Evolutionary conservation across 2,888 invertebrate species (phyloP), one percentile per base, ranked within the genome.

Genomic region (Agriopis leucophaearia): DNA sequence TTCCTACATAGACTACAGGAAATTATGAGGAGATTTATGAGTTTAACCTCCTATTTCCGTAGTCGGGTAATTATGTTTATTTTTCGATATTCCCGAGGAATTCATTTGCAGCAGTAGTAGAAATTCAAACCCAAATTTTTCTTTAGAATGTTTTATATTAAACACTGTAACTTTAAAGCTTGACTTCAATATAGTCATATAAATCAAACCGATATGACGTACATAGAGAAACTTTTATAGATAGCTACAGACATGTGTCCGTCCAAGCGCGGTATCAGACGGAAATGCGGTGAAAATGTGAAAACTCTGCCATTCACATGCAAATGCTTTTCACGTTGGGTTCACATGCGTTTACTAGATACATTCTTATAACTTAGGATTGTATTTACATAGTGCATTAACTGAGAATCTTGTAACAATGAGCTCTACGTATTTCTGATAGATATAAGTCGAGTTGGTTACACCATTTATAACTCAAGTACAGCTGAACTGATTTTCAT

Each of bases 281-380:
- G 71, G 72, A 44, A 57, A 72, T 38, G 13, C 38, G 40, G 15
- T 18, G 54, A 59, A 65, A 72, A 69, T 71, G 70, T 71, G 77
- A 83, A 82, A 81, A 84, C 79, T 82, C 78, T 73, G 67, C 79
- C 71, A 84, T 84, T 84, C 81, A 78, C 66, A 83, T 84, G 84
- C 81, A 82, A 84, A 84, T 83, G 69, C 70, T 57, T 70, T 73
- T 67, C 75, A 73, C 64, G 61, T 70, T 69, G 78, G 74, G 81
- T 82, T 81, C 82, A 78, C 83, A 84, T 83, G 69, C 74, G 78
- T 81, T 83, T 77, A 79, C 74, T 71, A 64, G 72, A 72, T 71
- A 78, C 74, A 72, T 72, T 66, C 48, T 56, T n/a, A n/a, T n/a
- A 44, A 44, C 60, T 18, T 65, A 68, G 67, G 68, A 71, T 40